A percentile compares a stretch with the other conserved stretches of the same genome.
Evolutionary conservation across 2,797 vertebrate genomes (phyloP).

Genomic region (Tamandua tetradactyla): DNA sequence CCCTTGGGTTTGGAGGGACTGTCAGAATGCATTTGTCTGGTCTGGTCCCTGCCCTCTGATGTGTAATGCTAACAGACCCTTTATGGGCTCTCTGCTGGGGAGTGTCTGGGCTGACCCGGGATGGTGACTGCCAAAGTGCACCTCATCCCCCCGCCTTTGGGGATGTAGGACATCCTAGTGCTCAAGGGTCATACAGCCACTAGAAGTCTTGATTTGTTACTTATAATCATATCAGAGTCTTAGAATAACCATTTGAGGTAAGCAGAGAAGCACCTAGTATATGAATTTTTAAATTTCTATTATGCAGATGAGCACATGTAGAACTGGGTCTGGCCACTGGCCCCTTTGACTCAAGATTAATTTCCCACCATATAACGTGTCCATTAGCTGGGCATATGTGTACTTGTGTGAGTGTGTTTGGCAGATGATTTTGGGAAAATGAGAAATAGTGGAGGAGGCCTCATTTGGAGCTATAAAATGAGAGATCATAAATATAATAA

Average conservation of each 20-base stretch:
- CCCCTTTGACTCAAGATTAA: neutral
- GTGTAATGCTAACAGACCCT: neutral
- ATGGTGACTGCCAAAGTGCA: neutral
- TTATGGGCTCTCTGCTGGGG: neutral
- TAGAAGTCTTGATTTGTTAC: neutral
- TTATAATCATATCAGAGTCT: neutral
- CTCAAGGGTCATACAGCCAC: neutral
- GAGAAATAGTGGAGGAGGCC: neutral
- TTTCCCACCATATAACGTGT: neutral
- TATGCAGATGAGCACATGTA: neutral
- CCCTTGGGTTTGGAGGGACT: neutral
- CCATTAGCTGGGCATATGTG: neutral
- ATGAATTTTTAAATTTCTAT: neutral
- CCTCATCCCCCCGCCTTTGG: neutral
- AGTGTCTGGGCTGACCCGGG: neutral
- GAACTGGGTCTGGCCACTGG: neutral
- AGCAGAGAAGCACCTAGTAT: neutral
- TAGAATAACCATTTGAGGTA: neutral
- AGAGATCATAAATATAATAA: conserved; percentile 12
- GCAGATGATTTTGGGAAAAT: neutral
- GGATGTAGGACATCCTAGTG: neutral
- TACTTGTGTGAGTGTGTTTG: no score
- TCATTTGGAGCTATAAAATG: neutral
- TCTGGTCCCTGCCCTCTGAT: neutral
- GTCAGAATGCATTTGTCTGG: neutral